Evolutionary conservation across 2,797 vertebrate genomes (phyloP), one percentile per base, ranked within the genome.

Genomic region (Sebastiscus albofasciatus): DNA sequence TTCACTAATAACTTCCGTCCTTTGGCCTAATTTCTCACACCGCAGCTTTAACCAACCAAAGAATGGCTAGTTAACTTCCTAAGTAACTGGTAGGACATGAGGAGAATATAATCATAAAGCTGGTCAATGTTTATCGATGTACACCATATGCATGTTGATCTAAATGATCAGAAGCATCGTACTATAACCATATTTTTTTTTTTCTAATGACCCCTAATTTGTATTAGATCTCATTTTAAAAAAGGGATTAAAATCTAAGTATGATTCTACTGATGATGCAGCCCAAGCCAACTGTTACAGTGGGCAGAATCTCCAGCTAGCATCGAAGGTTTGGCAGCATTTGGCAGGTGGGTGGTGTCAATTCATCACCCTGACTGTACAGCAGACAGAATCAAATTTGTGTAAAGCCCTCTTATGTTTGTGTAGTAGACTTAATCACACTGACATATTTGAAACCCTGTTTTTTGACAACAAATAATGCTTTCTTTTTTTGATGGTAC

Each of bases 21-120:
- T 82, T 67, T 90, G 91, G 72, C 90, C 92, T 89, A 91, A 87
- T 93, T 95, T 92, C 80, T 87, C 72, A 81, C 14, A 24, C 70
- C 77, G 72, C 73, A 77, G 79, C 87, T 66, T 33, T 20, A 24
- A 22, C 39, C 8, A 33, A 39, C 10, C 18, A 5, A 42, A 56
- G 18, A 49, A 20, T 2, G 5, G 1, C 34, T 81, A 11, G 12
- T 76, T 61, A 36, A 14, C 26, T 46, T 42, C 14, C 8, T 22
- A 26, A 27, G 14, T 64, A 55, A 39, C 74, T 31, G 18, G 16
- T 42, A 31, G 33, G 26, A 36, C 13, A 71, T 3, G 8, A n/a
- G 18, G 16, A 54, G 11, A 46, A 24, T 18, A 59, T 22, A 16
- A 26, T 33, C 2, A 33, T n/a, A 9, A 42, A 9, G 16, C 13